Base-by-base conservation (phyloP, 2,888 invertebrate species). In the Dusona sp. region DNA sequence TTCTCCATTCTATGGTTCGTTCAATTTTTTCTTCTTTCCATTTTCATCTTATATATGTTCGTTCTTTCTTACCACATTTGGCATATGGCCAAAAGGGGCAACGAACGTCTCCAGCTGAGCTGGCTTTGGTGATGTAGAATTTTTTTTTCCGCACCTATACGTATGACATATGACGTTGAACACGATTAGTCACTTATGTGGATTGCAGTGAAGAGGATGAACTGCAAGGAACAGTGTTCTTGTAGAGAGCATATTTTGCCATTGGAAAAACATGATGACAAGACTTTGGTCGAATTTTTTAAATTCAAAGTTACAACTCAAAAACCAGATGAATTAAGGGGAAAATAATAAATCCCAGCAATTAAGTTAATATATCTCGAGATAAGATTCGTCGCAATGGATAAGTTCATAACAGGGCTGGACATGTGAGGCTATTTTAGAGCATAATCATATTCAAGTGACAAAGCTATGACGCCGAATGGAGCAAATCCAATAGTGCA, bases 181-280 rank as follows among this genome's bases (percentile, higher is more conserved):
- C 72, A 48, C 73, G 80, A 80, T 80, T 80, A 80, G 72, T 80
- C 48, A 80, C 80, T 79, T 79, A 67, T 45, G 29, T 8, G 38
- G 42, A 16, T 67, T 51, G 19, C 22, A 25, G n/a, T 4, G 8
- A 22, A 36, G 22, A 36, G 51, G 54, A 36, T 54, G 22, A 54
- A 54, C 25, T 48, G 19, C 48, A n/a, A 48, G 19, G 16, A 48
- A 7, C 19, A 0, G 19, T 7, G 42, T 42, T 11, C 42, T 42
- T 42, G 42, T 42, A n/a, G 19, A 19, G 19, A 19, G 19, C n/a
- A 7, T 48, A 48, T 48, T n/a, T 3, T 4, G 48, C 0, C 6
- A 48, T 19, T 48, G 7, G 19, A 4, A 48, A 1, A 48, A 48
- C 6, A n/a, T n/a, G 19, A 48, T 48, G n/a, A 48, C 8, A 38